Conservation (phyloP, 2,888 invertebrate genomes). For the Halocaridina rubra region DNA sequence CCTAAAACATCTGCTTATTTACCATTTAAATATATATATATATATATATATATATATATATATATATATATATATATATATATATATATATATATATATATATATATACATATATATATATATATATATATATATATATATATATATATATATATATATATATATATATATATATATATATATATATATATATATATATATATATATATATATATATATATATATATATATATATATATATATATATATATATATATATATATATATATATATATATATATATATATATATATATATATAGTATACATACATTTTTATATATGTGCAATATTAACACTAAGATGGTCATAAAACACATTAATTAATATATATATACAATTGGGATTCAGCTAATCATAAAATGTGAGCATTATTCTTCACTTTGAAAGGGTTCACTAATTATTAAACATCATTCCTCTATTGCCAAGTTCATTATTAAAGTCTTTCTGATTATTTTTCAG, state of each 20-base stretch:
- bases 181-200: background rate
- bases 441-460: too few relatives aligned
- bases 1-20: background rate
- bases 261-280: slow-evolving; percentile 4
- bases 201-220: background rate
- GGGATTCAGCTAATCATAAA: too few relatives aligned
- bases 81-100: background rate
- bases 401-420: too few relatives aligned
- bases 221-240: background rate
- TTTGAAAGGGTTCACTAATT: too few relatives aligned
- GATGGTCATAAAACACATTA: too few relatives aligned
- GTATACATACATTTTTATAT: background rate
- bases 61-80: background rate
- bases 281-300: background rate
- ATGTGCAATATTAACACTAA: background rate
- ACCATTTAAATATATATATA: background rate
- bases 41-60: slow-evolving; percentile 3
- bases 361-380: too few relatives aligned
- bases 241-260: background rate
- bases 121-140: background rate
- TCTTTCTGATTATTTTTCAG: too few relatives aligned
- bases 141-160: background rate
- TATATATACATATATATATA: background rate
- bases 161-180: background rate
- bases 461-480: too few relatives aligned